Base-by-base conservation (phyloP, 2,797 vertebrate genomes). In the Pangasius krempfi region DNA sequence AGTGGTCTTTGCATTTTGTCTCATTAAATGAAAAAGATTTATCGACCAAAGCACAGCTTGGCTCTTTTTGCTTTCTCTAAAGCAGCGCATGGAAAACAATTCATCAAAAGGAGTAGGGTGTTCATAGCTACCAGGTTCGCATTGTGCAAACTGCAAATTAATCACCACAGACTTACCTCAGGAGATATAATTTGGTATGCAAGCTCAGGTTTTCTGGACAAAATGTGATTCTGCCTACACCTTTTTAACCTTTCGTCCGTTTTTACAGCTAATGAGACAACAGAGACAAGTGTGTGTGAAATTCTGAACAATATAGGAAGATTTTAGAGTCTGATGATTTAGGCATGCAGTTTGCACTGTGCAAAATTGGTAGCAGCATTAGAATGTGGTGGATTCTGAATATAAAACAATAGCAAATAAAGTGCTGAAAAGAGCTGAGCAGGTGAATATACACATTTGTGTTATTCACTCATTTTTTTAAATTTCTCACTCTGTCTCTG, bases 1-100 rank as follows among this genome's bases (percentile, higher is more conserved):
- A 95, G 97, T 88, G 75, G 60, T 52, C 22, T n/a, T 83, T 83
- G 54, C 12, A 78, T 79, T 52, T 79, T 18, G 5, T 22, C 30
- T 47, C 47, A 9, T 47, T 47, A 9, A 47, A 47, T 47, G 47
- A 47, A 9, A 9, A 9, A 47, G 7, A 47, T 47, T 47, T 47
- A 47, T 52, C 52, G 47, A 78, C 44, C 50, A 50, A 50, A 13
- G 44, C 25, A 76, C 73, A 50, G 44, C 22, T 52, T 78, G 52
- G 22, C 27, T 40, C 54, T 78, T 76, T 27, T 76, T 50, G 8
- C 70, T 40, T 40, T 40, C 70, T 8, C 33, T 76, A 47, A 76
- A 27, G 22, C 73, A 76, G 73, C 25, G 14, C 40, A n/a, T 50
- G 40, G 40, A 54, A 79, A 52, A 16, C 5, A 78, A 52, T 1